Percentiles rank a stretch among this genome's conserved stretches.
Evolutionary conservation across 2,113 vertebrate genomes (phyloP).

Genomic region (Phalacrocorax pelagicus): DNA sequence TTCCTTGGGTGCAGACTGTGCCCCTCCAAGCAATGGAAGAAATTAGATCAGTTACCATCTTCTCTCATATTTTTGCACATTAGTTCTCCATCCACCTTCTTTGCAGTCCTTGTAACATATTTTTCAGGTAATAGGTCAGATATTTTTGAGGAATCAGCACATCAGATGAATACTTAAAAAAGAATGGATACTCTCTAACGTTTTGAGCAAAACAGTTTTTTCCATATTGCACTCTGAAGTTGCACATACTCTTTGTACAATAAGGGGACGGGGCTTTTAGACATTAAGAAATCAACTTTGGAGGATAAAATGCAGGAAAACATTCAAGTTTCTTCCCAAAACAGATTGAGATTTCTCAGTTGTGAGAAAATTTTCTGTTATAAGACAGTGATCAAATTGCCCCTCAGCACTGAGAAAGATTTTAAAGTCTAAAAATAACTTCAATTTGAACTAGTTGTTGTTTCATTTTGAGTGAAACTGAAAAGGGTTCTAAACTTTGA

Average conservation of each 20-base stretch:
- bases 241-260: neutral
- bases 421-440: neutral
- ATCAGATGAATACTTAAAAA: neutral
- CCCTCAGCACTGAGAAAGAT: neutral
- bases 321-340: neutral
- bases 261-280: neutral
- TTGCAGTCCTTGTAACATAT: slow-evolving; percentile 41
- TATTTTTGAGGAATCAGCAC: neutral
- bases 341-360: neutral
- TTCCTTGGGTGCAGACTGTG: slow-evolving; percentile 58
- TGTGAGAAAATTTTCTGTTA: neutral
- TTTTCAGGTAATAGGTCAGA: slow-evolving; percentile 47
- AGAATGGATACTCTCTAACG: neutral
- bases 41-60: slow-evolving; percentile 53
- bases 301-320: neutral
- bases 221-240: neutral
- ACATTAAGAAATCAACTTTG: neutral
- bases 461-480: neutral
- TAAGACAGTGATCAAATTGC: neutral
- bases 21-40: neutral
- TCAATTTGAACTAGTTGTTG: neutral
- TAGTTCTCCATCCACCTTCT: slow-evolving; percentile 64
- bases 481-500: neutral
- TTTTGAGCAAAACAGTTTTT: neutral
- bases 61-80: slow-evolving; percentile 62